phyloP scores from a whole-genome alignment of 2,113 vertebrate species.

The Erinaceus europaeus region DNA sequence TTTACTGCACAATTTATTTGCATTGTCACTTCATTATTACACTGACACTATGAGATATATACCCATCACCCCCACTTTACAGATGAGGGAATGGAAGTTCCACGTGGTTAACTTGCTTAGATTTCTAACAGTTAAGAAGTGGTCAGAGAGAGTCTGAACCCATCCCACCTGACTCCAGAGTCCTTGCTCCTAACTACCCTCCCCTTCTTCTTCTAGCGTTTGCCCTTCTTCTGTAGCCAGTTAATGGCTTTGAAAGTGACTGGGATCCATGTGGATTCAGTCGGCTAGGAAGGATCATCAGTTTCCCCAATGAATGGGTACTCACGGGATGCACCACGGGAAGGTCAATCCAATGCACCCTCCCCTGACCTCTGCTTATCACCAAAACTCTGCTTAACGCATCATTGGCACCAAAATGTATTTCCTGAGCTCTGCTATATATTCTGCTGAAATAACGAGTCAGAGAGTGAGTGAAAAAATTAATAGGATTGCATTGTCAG shows the following conservation, averaged over 20 bases:
- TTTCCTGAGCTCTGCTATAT: background rate
- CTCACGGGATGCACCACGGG: too few species aligned
- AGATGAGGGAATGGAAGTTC: background rate
- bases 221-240: too few species aligned
- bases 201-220: too few species aligned
- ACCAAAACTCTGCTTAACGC: background rate
- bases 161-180: background rate
- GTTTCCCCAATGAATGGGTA: too few species aligned
- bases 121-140: background rate
- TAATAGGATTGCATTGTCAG: background rate
- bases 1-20: background rate
- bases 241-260: too few species aligned
- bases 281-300: too few species aligned
- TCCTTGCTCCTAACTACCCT: background rate
- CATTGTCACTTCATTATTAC: background rate
- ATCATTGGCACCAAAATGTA: background rate
- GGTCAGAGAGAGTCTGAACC: background rate
- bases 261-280: too few species aligned
- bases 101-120: background rate
- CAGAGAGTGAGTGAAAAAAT: conserved; percentile 20
- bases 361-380: background rate
- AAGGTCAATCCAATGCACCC: too few species aligned
- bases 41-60: background rate
- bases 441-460: conserved; percentile 31
- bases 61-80: background rate